Evolutionary conservation across 1,140 invertebrate species (phyloP).

Genomic region (Gryon sp.): DNA sequence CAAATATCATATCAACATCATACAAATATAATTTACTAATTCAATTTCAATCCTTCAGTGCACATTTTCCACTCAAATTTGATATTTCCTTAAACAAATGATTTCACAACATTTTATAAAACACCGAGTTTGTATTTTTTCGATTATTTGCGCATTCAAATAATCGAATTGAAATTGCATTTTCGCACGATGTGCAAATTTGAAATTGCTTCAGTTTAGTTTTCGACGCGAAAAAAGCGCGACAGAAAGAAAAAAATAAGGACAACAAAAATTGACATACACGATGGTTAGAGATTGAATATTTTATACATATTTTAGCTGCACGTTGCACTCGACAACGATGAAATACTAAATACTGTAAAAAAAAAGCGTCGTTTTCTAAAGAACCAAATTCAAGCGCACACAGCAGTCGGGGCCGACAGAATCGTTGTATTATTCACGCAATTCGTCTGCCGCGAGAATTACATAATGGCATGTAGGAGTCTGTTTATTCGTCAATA

Average conservation of each 20-base stretch:
- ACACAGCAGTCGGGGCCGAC: constrained; percentile 31
- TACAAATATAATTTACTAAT: too few relatives aligned
- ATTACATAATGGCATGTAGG: constrained; percentile 34
- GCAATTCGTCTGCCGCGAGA: constrained; percentile 27
- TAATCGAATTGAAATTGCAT: too few relatives aligned
- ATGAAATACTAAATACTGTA: constrained; percentile 51
- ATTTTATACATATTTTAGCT: constrained; percentile 40
- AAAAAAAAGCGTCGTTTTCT: constrained; percentile 45
- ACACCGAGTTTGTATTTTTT: too few relatives aligned
- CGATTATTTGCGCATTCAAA: too few relatives aligned
- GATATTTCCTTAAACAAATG: too few relatives aligned
- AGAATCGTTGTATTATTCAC: constrained; percentile 54
- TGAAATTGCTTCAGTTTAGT: constrained; percentile 20
- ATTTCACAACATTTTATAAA: too few relatives aligned
- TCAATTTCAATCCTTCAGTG: too few relatives aligned
- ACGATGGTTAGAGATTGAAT: constrained; percentile 25
- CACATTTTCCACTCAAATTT: too few relatives aligned
- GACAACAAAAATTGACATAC: too few relatives aligned
- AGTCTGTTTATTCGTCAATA: constrained; percentile 38
- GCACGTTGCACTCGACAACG: constrained; percentile 27
- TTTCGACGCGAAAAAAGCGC: constrained; percentile 29
- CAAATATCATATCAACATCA: too few relatives aligned
- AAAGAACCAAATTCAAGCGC: constrained; percentile 43
- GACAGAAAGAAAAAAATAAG: too few relatives aligned
- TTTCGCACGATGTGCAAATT: constrained; percentile 12